Conservation (phyloP, 2,888 invertebrate species). For the Ennomos quercinarius region DNA sequence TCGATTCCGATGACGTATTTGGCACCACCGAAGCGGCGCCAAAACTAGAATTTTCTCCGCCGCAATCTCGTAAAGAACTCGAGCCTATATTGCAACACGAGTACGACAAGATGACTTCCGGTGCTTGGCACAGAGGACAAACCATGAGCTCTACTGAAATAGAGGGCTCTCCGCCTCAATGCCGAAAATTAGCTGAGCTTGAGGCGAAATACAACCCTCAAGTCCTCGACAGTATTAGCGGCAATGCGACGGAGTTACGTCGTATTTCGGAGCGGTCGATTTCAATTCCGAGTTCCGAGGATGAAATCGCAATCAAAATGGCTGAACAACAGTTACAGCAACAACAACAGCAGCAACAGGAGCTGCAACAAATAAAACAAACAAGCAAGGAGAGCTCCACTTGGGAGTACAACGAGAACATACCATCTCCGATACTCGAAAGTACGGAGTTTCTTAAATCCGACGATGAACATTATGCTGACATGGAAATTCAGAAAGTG, state of each 20-base stretch:
- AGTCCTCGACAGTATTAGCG: constrained; percentile 86
- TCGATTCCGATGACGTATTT: constrained; percentile 91
- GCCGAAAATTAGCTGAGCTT: constrained; percentile 87
- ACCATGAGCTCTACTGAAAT: constrained; percentile 92
- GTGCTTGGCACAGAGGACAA: constrained; percentile 88
- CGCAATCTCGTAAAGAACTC: constrained; percentile 90
- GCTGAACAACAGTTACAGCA: constrained; percentile 61
- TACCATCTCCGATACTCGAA: constrained; percentile 87
- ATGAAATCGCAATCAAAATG: constrained; percentile 87
- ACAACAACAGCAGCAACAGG: constrained; percentile 33
- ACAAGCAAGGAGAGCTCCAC: constrained; percentile 82
- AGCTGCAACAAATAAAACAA: constrained; percentile 60
- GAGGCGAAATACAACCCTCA: constrained; percentile 88
- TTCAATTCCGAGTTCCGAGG: constrained; percentile 91
- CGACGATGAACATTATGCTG: constrained; percentile 84
- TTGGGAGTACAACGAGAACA: constrained; percentile 87
- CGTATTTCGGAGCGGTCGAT: constrained; percentile 90
- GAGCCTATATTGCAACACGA: constrained; percentile 90
- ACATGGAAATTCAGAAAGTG: constrained; percentile 84
- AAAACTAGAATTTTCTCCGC: constrained; percentile 90
- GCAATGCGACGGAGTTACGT: constrained; percentile 88
- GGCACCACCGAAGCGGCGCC: constrained; percentile 91
- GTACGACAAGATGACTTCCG: constrained; percentile 88
- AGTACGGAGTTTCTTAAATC: constrained; percentile 86
- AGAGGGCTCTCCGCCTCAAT: constrained; percentile 91